Percentiles rank a stretch among this genome's conserved stretches.
Evolutionary conservation across 2,888 invertebrate genomes (phyloP).

Genomic region (Lasioglossum lativentre): DNA sequence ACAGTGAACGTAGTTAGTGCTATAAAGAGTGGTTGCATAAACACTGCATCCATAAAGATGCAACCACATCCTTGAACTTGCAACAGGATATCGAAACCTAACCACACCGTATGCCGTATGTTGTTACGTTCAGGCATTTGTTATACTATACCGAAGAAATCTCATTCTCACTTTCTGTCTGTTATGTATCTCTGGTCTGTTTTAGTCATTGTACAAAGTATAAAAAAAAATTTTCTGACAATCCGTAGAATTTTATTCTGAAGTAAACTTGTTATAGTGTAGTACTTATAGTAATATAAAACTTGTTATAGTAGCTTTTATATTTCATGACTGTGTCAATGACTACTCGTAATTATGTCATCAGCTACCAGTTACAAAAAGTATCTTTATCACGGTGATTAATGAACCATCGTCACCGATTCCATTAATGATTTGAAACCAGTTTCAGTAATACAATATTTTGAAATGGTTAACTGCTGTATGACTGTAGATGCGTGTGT

Average conservation of each 20-base stretch:
- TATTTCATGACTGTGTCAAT: constrained; percentile 6
- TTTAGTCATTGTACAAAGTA: neutral
- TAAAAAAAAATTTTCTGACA: neutral
- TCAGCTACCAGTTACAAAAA: neutral
- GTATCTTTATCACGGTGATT: constrained; percentile 23
- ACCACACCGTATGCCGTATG: constrained; percentile 42
- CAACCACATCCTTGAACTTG: constrained; percentile 74
- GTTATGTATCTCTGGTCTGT: neutral
- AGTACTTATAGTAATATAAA: neutral
- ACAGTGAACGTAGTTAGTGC: neutral
- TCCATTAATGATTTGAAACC: constrained; percentile 25
- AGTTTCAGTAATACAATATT: constrained; percentile 9
- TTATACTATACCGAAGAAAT: constrained; percentile 36
- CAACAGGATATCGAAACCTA: constrained; percentile 72
- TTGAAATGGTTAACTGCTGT: neutral
- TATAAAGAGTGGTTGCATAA: constrained; percentile 33
- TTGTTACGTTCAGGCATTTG: constrained; percentile 41
- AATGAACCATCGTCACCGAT: neutral
- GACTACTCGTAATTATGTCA: constrained; percentile 11
- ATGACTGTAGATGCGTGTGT: neutral
- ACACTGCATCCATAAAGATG: constrained; percentile 18
- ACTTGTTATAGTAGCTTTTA: neutral
- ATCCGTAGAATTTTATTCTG: neutral
- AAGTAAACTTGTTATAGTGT: too few relatives aligned
- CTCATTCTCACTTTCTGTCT: constrained; percentile 27